Base-by-base conservation (phyloP, 30 jellyfish, hydroid and myxozoan species). In the Pelagia noctiluca region DNA sequence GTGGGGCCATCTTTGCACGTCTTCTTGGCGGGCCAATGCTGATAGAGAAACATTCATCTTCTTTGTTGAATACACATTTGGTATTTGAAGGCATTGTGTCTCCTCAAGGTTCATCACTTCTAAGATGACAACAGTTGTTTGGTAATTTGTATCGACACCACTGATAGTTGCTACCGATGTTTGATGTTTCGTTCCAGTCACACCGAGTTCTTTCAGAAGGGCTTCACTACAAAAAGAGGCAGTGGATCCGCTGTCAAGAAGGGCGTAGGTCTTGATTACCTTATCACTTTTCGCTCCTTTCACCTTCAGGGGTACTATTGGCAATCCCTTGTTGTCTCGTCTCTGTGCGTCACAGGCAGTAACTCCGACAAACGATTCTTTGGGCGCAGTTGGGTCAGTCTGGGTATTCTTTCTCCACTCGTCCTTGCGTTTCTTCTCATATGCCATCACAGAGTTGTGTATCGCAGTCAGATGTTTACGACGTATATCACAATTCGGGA, bases 161-260 rank as follows among this genome's bases (percentile, higher is more conserved):
- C 67, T 70, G 75, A 82, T 71, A 29, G 92, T 67, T 46, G 92
- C 92, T 62, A 67, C 31, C 19, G 84, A 62, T 22, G 52, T 82
- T 30, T 54, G 85, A 60, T 85, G 69, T 61, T 70, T 67, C 65
- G 22, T 82, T 47, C 75, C 82, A 19, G 54, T 74, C 32, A 67
- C 52, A 33, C 85, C 85, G 25, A 67, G 92, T 69, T 82, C 48
- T 11, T 19, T 10, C 85, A 82, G 50, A 10, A 82, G 91, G 68
- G 67, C 92, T 47, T 82, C 71, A 52, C 76, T 28, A 71, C 85
- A 67, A 71, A 66, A 82, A 22, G 92, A 67, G 25, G 86, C 85
- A 66, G 84, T 82, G 5, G 92, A 82, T 18, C 92, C 86, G 50
- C 50, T 82, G 85, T 52, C 85, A 38, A 82, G 68, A 60, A 82